Evolutionary conservation across 2,797 vertebrate genomes (phyloP).

Genomic region (Adrianichthys oophorus): DNA sequence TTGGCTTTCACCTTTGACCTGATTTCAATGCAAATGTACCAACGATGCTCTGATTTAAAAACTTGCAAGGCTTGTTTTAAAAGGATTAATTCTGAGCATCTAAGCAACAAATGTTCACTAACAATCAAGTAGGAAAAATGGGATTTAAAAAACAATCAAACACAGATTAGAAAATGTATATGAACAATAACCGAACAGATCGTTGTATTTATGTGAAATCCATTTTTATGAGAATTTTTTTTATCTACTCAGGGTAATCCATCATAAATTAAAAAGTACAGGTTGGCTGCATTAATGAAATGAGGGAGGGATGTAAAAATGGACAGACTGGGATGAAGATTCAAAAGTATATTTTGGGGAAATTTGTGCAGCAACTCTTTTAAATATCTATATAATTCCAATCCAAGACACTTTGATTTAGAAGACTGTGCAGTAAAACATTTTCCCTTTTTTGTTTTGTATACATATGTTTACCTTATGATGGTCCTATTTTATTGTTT

Average conservation of each 20-base stretch:
- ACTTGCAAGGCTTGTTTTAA: slow-evolving; percentile 3
- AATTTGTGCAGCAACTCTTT: too few relatives aligned
- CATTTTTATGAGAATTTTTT: slow-evolving; percentile 53
- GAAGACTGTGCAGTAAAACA: too few relatives aligned
- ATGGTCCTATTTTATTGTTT: slow-evolving; percentile 73
- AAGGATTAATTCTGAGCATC: slow-evolving; percentile 20
- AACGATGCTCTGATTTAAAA: slow-evolving; percentile 2
- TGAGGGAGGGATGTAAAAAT: slow-evolving; percentile 22
- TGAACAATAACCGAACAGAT: slow-evolving; percentile 28
- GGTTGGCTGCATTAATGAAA: slow-evolving; percentile 60
- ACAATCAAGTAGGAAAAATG: slow-evolving; percentile 29
- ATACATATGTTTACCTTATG: slow-evolving; percentile 56
- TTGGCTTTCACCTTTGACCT: slow-evolving; percentile 9
- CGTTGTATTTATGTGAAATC: slow-evolving; percentile 51
- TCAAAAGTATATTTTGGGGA: not conserved
- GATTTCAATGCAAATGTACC: slow-evolving; percentile 5
- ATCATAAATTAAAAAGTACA: slow-evolving; percentile 53
- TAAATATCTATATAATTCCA: too few relatives aligned
- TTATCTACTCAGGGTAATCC: slow-evolving; percentile 66
- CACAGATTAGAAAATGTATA: slow-evolving; percentile 42
- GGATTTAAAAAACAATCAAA: slow-evolving; percentile 39
- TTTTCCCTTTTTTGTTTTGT: slow-evolving; percentile 47
- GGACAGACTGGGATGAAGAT: slow-evolving; percentile 9
- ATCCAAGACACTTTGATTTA: too few relatives aligned
- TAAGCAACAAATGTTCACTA: slow-evolving; percentile 39